Conservation (phyloP, 2,113 vertebrate species). For the Centropus bengalensis region DNA sequence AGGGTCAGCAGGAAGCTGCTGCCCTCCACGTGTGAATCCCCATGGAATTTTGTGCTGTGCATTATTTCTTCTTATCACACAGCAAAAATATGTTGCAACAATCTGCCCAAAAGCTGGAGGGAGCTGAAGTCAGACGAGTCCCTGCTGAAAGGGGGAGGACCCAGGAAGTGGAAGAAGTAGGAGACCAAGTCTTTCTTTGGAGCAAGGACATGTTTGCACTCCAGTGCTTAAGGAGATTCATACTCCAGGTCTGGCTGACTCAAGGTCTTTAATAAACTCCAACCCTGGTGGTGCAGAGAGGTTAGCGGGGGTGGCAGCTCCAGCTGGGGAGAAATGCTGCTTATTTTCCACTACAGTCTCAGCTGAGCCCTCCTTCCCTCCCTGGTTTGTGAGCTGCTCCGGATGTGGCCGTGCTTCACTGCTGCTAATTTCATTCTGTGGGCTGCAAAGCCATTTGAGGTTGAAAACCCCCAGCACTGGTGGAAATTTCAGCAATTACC, state of each 20-base stretch:
- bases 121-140: neutral
- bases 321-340: neutral
- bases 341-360: neutral
- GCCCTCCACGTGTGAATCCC: neutral
- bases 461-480: neutral
- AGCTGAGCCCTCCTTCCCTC: neutral
- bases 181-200: neutral
- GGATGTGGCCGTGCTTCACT: neutral
- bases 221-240: neutral
- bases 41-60: fast-evolving
- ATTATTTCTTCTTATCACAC: neutral
- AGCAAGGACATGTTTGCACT: neutral
- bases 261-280: neutral
- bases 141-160: neutral
- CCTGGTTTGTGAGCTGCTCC: fast-evolving
- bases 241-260: neutral
- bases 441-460: neutral
- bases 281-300: neutral
- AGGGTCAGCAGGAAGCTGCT: neutral
- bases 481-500: neutral
- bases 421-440: neutral
- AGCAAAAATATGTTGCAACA: neutral
- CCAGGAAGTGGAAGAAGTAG: neutral
- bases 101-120: neutral
- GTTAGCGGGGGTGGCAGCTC: neutral